Percentiles rank a stretch among this genome's conserved stretches.
phyloP scores from a whole-genome alignment of 2,888 invertebrate genomes.

The Beris chalybata region DNA sequence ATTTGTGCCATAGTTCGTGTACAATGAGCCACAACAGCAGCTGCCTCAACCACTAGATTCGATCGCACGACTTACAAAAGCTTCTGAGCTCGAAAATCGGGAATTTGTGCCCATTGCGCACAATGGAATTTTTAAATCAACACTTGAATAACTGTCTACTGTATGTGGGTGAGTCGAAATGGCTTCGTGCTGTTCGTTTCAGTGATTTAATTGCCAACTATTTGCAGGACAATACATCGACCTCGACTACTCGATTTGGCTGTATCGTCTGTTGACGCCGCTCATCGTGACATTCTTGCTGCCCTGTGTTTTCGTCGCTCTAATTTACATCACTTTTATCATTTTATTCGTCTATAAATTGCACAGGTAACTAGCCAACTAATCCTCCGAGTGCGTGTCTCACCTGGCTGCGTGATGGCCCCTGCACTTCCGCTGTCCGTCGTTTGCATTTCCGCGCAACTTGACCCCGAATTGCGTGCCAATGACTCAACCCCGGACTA shows the following conservation, averaged over 20 bases:
- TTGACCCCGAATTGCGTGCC: background rate
- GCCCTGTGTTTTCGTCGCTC: slow-evolving; percentile 76
- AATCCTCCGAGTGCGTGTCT: background rate
- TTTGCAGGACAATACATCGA: slow-evolving; percentile 77
- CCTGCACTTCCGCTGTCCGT: no score
- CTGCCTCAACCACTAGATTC: no score
- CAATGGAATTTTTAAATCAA: slow-evolving; percentile 23
- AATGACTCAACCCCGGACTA: background rate
- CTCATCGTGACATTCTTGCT: slow-evolving; percentile 82
- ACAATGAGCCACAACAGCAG: background rate
- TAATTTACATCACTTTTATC: slow-evolving; percentile 79
- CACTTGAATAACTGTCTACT: background rate
- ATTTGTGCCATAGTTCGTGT: no score
- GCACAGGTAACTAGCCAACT: slow-evolving; percentile 64
- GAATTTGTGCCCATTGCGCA: background rate
- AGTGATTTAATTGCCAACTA: slow-evolving; percentile 38
- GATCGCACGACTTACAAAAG: no score
- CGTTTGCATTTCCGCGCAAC: background rate
- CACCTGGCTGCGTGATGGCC: no score
- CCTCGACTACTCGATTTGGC: slow-evolving; percentile 80
- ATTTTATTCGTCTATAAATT: slow-evolving; percentile 85
- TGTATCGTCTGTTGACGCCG: slow-evolving; percentile 82
- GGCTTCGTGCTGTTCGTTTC: no score
- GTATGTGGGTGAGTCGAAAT: no score
- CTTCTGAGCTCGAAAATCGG: no score